Percentiles rank a stretch among this genome's conserved stretches.
phyloP scores from a whole-genome alignment of 2,888 invertebrate species.

The Seira ritae region DNA sequence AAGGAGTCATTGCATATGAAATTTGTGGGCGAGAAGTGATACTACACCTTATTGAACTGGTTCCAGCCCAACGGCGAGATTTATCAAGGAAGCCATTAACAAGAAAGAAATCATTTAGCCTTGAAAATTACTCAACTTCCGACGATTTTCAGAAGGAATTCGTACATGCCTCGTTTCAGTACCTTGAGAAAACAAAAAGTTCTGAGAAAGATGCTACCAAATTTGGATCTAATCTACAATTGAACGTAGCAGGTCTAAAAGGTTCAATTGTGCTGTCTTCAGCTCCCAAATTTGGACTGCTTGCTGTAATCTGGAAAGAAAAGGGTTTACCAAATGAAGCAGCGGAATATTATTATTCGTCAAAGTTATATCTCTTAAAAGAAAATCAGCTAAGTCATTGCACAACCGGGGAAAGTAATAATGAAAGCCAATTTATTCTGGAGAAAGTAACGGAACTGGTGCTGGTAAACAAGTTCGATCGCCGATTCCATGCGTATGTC shows the following conservation, averaged over 20 bases:
- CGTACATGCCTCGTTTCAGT: constrained; percentile 42
- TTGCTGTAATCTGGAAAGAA: constrained; percentile 38
- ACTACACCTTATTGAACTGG: constrained; percentile 30
- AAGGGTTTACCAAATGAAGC: constrained; percentile 8
- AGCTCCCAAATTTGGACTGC: constrained; percentile 26
- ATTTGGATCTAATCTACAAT: constrained; percentile 18
- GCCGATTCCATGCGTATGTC: constrained; percentile 62
- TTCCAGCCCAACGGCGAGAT: constrained; percentile 33
- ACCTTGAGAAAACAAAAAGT: constrained; percentile 31
- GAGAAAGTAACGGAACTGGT: constrained; percentile 39
- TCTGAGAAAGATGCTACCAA: constrained; percentile 30
- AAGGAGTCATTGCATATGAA: constrained; percentile 39
- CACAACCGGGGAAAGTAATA: constrained; percentile 30
- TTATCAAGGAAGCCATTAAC: constrained; percentile 34
- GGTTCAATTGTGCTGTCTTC: not conserved
- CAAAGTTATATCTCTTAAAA: constrained; percentile 23
- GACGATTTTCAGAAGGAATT: not conserved
- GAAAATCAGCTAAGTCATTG: constrained; percentile 5
- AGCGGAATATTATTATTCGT: constrained; percentile 27
- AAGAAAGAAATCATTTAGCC: constrained; percentile 27
- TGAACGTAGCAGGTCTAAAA: not conserved
- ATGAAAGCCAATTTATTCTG: constrained; percentile 20
- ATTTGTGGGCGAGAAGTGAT: not conserved
- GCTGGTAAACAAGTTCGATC: constrained; percentile 48
- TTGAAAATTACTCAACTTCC: not conserved